Percentiles rank a stretch among this genome's conserved stretches.
Conservation (phyloP, 1,140 invertebrate genomes). For the Muscidifurax raptorellus region DNA sequence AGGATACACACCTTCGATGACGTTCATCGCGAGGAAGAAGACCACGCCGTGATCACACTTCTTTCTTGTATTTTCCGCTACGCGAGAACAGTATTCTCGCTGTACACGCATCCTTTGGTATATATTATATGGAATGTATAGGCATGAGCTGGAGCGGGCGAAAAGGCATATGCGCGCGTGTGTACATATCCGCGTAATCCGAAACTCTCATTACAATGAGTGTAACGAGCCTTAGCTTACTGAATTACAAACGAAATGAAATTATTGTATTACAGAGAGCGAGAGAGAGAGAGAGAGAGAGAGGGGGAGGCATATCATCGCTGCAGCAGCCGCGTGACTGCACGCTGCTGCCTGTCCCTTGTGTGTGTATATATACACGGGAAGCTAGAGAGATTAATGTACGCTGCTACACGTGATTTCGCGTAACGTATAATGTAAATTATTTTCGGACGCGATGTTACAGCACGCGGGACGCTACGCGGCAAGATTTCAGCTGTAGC, state of each 20-base stretch:
- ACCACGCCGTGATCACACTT: neutral
- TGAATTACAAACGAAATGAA: constrained; percentile 65
- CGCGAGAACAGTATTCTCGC: constrained; percentile 32
- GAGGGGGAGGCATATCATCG: neutral
- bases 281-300: neutral
- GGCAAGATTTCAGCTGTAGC: neutral
- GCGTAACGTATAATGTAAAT: neutral
- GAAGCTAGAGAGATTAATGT: neutral
- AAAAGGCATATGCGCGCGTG: constrained; percentile 41
- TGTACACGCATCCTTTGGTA: constrained; percentile 11
- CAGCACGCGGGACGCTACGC: too few species aligned
- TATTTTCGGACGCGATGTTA: too few species aligned
- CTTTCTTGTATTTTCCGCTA: neutral
- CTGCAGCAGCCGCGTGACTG: constrained; percentile 9
- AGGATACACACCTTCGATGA: neutral
- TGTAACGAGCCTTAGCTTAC: constrained; percentile 68
- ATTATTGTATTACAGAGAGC: constrained; percentile 65
- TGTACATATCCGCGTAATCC: constrained; percentile 58
- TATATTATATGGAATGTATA: constrained; percentile 47
- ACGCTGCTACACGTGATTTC: neutral
- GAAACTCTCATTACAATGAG: constrained; percentile 68
- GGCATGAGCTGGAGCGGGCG: constrained; percentile 27
- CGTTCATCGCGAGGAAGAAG: neutral
- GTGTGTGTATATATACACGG: neutral
- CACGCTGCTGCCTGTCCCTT: neutral